Percentiles rank a stretch among this genome's conserved stretches.
phyloP scores from a whole-genome alignment of 2,113 vertebrate species.

The Gorsachius goisagi region DNA sequence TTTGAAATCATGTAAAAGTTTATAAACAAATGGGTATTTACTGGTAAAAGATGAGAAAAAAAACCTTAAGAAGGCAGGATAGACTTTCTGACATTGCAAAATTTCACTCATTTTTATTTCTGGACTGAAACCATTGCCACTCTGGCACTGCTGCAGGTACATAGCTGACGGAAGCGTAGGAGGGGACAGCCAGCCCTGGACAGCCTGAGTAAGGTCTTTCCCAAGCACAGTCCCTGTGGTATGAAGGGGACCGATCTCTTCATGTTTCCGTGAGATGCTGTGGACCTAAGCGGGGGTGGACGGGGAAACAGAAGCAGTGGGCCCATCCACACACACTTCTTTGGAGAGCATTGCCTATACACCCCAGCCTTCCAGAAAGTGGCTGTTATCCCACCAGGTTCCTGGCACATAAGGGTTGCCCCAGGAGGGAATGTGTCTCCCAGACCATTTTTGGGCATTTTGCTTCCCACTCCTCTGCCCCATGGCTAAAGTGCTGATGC shows the following conservation, averaged over 20 bases:
- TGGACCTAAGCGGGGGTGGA: not conserved
- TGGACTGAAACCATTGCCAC: not conserved
- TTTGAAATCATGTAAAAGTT: not conserved
- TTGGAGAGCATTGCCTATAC: not conserved
- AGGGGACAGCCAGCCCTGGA: not conserved
- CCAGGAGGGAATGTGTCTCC: not conserved
- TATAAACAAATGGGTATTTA: not conserved
- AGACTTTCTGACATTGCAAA: not conserved
- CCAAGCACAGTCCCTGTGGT: not conserved
- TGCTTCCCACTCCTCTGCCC: not conserved
- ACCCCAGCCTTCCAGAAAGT: not conserved
- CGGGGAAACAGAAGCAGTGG: not conserved
- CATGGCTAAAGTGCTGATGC: not conserved
- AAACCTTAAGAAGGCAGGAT: not conserved
- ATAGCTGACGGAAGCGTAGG: not conserved
- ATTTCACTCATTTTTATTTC: not conserved
- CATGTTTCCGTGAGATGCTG: not conserved
- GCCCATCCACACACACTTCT: not conserved
- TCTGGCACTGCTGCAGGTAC: not conserved
- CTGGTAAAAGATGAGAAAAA: not conserved
- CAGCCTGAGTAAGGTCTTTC: not conserved
- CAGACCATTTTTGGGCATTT: not conserved
- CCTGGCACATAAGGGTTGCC: not conserved
- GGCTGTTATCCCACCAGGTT: not conserved
- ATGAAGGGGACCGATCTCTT: accelerated